A percentile compares a stretch with the other conserved stretches of the same genome.
These are phyloP conservation scores for Clinocottus analis DNA, from an alignment of 2,113 vertebrate genomes.

Conservation along the genomic window DNA sequence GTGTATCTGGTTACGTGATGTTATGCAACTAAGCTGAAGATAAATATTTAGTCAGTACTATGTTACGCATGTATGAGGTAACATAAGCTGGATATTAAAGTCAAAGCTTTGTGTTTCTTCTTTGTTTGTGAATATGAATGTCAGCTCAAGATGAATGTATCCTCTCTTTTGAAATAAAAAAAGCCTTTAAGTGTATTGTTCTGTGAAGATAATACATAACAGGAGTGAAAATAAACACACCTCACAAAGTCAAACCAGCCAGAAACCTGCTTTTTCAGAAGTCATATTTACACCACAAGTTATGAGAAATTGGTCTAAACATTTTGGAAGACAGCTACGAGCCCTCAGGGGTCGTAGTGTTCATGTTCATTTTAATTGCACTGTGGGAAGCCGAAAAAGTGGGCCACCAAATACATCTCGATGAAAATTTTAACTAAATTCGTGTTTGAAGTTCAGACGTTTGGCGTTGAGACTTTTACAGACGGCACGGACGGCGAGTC, in stretches of 20 bases:
- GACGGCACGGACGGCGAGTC: not conserved
- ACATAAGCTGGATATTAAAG: not conserved
- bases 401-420: not conserved
- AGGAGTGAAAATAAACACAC: slow-evolving; percentile 35
- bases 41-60: slow-evolving; percentile 17
- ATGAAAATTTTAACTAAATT: not conserved
- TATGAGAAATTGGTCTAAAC: not conserved
- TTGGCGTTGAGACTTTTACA: not conserved
- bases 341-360: not conserved
- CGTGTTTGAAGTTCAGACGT: not conserved
- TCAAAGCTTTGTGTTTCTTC: not conserved
- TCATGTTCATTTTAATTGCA: not conserved
- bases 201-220: not conserved
- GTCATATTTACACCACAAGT: not conserved
- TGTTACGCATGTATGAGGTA: slow-evolving; percentile 5
- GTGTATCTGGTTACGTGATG: slow-evolving; percentile 64
- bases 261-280: not conserved
- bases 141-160: slow-evolving; percentile 2
- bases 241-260: not conserved
- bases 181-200: not conserved
- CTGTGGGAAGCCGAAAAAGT: not conserved
- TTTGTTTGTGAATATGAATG: slow-evolving; percentile 10
- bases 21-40: slow-evolving; percentile 50
- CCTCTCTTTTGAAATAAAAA: not conserved
- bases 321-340: not conserved